Evolutionary conservation across 2,797 vertebrate genomes (phyloP).

Genomic region (Falco cherrug): DNA sequence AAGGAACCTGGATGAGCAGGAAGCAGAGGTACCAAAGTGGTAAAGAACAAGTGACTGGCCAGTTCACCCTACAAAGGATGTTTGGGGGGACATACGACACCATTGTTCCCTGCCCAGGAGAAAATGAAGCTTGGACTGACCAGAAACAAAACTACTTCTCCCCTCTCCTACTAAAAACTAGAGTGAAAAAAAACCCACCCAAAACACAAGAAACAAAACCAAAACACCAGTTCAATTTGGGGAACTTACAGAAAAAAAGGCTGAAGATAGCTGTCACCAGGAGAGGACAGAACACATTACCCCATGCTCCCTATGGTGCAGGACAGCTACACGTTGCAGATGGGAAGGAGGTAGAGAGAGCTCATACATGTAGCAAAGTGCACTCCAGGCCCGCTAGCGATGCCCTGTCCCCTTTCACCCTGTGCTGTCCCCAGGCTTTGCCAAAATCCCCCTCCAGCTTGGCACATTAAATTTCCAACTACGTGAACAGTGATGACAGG

Average conservation of each 20-base stretch:
- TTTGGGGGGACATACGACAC: neutral
- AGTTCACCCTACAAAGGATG: fast-evolving
- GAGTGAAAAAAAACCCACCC: neutral
- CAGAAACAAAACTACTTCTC: neutral
- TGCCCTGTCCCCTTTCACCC: neutral
- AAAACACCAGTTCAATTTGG: neutral
- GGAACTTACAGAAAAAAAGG: neutral
- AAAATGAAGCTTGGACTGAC: neutral
- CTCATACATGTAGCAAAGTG: fast-evolving
- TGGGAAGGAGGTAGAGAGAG: neutral
- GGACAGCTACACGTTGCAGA: fast-evolving
- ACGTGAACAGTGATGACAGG: neutral
- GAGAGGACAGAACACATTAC: fast-evolving
- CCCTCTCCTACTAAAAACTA: neutral
- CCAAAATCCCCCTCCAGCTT: neutral
- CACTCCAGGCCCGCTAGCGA: fast-evolving
- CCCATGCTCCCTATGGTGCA: neutral
- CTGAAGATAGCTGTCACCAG: neutral
- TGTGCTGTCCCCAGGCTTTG: neutral
- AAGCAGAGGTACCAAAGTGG: neutral
- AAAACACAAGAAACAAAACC: neutral
- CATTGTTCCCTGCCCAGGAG: neutral
- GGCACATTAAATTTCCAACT: neutral
- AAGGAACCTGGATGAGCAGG: neutral
- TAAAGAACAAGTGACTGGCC: neutral